phyloP scores from a whole-genome alignment of 1,140 invertebrate genomes.

The Sminthurides bifidus region DNA sequence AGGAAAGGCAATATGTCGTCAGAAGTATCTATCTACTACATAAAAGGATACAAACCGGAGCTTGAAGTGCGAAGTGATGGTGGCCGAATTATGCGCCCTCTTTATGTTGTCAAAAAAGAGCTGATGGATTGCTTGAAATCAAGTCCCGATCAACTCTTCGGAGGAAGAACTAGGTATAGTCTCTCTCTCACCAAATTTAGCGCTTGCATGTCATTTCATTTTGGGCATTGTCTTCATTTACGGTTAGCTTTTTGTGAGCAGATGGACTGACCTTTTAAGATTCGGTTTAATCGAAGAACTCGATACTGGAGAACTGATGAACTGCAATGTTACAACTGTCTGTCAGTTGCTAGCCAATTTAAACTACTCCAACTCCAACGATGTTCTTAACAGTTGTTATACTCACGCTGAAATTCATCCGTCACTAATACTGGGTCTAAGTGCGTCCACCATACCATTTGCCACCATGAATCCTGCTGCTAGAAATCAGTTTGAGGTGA shows the following conservation, averaged over 20 bases:
- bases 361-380: no score
- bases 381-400: no score
- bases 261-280: slow-evolving; percentile 91
- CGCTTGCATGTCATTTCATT: no score
- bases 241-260: slow-evolving; percentile 32
- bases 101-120: slow-evolving; percentile 96
- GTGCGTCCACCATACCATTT: slow-evolving; percentile 98
- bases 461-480: slow-evolving; percentile 99
- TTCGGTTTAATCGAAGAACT: slow-evolving; percentile 97
- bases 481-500: slow-evolving; percentile 82
- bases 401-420: slow-evolving; percentile 99
- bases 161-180: no score
- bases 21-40: slow-evolving; percentile 91
- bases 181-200: no score
- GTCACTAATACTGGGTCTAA: slow-evolving; percentile 93
- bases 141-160: no score
- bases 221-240: no score
- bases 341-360: no score
- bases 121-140: no score
- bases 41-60: slow-evolving; percentile 77
- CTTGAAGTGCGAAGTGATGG: slow-evolving; percentile 98
- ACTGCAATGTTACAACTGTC: slow-evolving; percentile 74
- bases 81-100: slow-evolving; percentile 87
- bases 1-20: slow-evolving; percentile 94
- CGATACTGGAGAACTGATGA: slow-evolving; percentile 96